These are phyloP conservation scores for Ceyx cyanopectus DNA, from an alignment of 2,113 vertebrate species.

Conservation along the genomic window DNA sequence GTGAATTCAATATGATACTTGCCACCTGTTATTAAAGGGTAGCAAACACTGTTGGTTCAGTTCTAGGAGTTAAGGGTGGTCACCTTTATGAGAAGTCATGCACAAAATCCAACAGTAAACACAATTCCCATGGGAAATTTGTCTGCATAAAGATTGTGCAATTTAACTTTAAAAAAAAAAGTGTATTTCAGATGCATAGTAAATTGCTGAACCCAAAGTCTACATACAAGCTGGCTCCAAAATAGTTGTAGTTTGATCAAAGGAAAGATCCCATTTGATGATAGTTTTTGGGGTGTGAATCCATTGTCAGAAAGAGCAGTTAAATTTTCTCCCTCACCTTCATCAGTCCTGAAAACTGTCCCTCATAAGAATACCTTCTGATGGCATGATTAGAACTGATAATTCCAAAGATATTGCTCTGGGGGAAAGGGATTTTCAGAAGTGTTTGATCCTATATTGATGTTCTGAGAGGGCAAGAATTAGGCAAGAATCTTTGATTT, in stretches of 20 bases:
- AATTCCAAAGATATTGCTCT: slow-evolving; percentile 12
- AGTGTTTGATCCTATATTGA: background rate
- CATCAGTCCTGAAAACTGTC: background rate
- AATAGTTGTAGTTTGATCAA: background rate
- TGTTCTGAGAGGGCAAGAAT: background rate
- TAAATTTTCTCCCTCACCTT: background rate
- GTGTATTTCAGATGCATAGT: background rate
- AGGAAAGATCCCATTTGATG: background rate
- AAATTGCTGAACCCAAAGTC: background rate
- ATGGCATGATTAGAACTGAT: background rate
- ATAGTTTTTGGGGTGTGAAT: background rate
- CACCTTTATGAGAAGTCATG: background rate
- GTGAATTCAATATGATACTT: background rate
- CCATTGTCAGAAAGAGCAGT: background rate
- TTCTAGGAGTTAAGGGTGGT: background rate
- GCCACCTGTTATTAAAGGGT: background rate
- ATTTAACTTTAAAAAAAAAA: background rate
- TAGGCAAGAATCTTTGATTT: background rate
- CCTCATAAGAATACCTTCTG: background rate
- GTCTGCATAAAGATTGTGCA: background rate
- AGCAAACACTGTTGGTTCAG: background rate
- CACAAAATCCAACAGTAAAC: background rate
- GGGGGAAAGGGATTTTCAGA: background rate
- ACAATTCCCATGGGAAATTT: background rate
- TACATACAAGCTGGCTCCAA: background rate